These are phyloP conservation scores for Agrypnia vestita DNA, from an alignment of 1,140 invertebrate species.

Conservation along the genomic window DNA sequence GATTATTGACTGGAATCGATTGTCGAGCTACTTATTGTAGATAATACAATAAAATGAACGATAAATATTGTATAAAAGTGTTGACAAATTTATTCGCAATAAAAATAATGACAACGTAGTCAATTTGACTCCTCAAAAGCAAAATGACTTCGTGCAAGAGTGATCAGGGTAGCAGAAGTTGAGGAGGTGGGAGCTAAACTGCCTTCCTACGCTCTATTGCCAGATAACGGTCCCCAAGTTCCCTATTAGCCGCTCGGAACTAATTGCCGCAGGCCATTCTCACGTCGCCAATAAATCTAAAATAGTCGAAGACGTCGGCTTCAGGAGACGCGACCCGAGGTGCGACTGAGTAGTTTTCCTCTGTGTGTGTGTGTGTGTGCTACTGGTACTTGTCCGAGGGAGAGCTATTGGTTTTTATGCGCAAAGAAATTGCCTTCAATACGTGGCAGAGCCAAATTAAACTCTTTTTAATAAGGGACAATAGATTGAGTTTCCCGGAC, in stretches of 20 bases:
- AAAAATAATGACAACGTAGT: background rate
- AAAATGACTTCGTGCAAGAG: conserved; percentile 5
- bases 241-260: conserved; percentile 60
- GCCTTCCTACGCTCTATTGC: conserved; percentile 59
- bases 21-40: no score
- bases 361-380: conserved; percentile 9
- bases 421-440: conserved; percentile 41
- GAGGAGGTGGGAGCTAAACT: conserved; percentile 54
- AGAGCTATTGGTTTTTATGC: conserved; percentile 48
- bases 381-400: conserved; percentile 23
- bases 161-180: background rate
- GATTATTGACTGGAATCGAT: no score
- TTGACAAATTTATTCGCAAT: no score
- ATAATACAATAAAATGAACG: no score
- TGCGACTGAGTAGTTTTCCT: conserved; percentile 25
- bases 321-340: conserved; percentile 46
- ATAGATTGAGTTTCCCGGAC: conserved; percentile 15
- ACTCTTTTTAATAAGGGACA: conserved; percentile 13
- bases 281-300: conserved; percentile 60
- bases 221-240: conserved; percentile 62
- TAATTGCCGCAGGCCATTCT: conserved; percentile 60
- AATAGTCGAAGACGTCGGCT: conserved; percentile 58
- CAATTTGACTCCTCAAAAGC: conserved; percentile 5
- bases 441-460: conserved; percentile 21
- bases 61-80: no score